Evolutionary conservation across 2,797 vertebrate genomes (phyloP).

Genomic region (Sebastes steindachneri): DNA sequence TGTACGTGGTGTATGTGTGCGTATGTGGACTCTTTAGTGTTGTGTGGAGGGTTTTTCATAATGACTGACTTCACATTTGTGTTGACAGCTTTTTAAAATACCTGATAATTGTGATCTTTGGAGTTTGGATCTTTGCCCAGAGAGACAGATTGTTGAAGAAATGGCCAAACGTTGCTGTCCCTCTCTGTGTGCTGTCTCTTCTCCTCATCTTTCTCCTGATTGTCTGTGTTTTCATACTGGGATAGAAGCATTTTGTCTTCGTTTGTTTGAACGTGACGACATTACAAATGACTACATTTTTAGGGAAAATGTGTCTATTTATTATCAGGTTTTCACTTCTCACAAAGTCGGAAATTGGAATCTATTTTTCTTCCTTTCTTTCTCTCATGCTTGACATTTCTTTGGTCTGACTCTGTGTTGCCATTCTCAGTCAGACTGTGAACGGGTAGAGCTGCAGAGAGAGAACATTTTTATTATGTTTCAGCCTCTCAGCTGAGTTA

Average conservation of each 20-base stretch:
- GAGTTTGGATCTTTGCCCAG: slow-evolving; percentile 18
- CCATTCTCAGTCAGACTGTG: slow-evolving; percentile 14
- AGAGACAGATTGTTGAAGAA: slow-evolving; percentile 33
- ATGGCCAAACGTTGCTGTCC: not conserved
- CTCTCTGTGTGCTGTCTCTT: not conserved
- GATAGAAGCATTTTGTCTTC: not conserved
- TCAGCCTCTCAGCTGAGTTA: not conserved
- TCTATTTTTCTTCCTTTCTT: no score
- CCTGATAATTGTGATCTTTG: not conserved
- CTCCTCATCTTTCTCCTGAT: not conserved
- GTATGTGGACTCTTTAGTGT: not conserved
- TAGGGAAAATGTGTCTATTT: not conserved
- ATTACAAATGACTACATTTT: not conserved
- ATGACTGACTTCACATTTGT: not conserved
- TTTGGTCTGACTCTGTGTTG: slow-evolving; percentile 40
- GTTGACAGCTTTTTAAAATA: slow-evolving; percentile 4
- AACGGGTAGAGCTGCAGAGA: not conserved
- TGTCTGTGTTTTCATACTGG: not conserved
- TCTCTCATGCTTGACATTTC: not conserved
- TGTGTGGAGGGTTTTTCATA: not conserved
- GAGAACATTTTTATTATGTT: not conserved
- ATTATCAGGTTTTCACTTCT: slow-evolving; percentile 3
- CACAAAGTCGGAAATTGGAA: slow-evolving; percentile 14
- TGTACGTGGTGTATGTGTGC: not conserved
- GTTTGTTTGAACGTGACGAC: not conserved